Percentiles rank a stretch among this genome's conserved stretches.
Conservation (phyloP, 2,113 vertebrate species). For the Heterotis niloticus region DNA sequence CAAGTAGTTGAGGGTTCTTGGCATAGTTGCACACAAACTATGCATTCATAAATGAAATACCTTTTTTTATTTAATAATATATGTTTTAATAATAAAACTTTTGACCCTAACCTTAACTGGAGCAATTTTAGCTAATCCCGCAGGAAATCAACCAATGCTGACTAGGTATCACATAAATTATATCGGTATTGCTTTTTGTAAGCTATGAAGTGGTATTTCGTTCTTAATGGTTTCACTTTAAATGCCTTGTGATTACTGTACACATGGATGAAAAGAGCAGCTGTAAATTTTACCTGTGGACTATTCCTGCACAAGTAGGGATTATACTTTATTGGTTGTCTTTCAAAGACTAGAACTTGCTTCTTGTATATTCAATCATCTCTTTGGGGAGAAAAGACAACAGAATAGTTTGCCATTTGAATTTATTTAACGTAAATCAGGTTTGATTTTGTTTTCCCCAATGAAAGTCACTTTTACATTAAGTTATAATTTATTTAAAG, state of each 20-base stretch:
- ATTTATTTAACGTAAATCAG: slow-evolving; percentile 64
- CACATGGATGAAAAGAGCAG: slow-evolving; percentile 29
- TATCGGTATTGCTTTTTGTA: neutral
- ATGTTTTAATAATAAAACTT: neutral
- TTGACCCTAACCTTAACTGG: too few species aligned
- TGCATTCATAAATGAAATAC: neutral
- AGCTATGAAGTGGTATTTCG: neutral
- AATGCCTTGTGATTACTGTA: neutral
- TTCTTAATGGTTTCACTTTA: slow-evolving; percentile 3
- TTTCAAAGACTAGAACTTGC: slow-evolving; percentile 23
- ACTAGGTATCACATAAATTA: neutral
- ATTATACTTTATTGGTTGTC: slow-evolving; percentile 45
- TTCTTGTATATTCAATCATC: slow-evolving; percentile 40
- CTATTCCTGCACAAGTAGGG: slow-evolving; percentile 48
- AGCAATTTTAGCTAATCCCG: neutral
- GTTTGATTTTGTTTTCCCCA: slow-evolving; percentile 52
- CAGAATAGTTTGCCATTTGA: slow-evolving; percentile 98
- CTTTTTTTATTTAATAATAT: neutral
- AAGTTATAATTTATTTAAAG: slow-evolving; percentile 68
- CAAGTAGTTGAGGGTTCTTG: neutral
- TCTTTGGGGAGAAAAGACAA: slow-evolving; percentile 52
- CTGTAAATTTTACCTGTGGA: slow-evolving; percentile 41
- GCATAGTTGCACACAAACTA: neutral
- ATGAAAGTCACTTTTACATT: slow-evolving; percentile 49
- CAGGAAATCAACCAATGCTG: neutral